Evolutionary conservation across 2,113 vertebrate species (phyloP).

Genomic region (Sarotherodon lohbergeri): DNA sequence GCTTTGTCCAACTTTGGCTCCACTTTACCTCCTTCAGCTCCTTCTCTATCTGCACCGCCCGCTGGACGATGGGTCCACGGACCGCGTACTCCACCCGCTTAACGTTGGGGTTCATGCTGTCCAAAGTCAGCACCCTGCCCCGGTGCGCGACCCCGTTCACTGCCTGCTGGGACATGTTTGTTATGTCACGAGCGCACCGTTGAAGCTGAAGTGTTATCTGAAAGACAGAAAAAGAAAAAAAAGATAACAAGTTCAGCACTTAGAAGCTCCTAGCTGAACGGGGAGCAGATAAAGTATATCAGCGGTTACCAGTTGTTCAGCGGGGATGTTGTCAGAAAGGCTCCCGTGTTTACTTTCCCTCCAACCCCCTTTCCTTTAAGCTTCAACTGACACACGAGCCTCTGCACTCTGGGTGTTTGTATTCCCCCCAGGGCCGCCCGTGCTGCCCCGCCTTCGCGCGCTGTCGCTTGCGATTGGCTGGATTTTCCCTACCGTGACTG

Average conservation of each 20-base stretch:
- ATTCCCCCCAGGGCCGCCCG: background rate
- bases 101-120: conserved; percentile 82
- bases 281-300: background rate
- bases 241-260: background rate
- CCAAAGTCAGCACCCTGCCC: conserved; percentile 77
- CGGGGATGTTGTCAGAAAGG: background rate
- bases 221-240: background rate
- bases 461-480: conserved; percentile 2
- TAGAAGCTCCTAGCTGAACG: background rate
- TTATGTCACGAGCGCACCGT: background rate
- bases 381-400: background rate
- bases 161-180: conserved; percentile 55
- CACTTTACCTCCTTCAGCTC: conserved; percentile 78
- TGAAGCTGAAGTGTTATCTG: background rate
- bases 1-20: background rate
- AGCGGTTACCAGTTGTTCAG: background rate
- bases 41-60: conserved; percentile 81
- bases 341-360: background rate
- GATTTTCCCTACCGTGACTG: background rate
- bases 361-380: background rate
- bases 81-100: conserved; percentile 83
- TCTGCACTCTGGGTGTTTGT: background rate
- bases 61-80: conserved; percentile 78
- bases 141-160: conserved; percentile 18
- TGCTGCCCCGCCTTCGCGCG: conserved; percentile 24